Base-by-base conservation (phyloP, 2,797 vertebrate genomes). In the Macropodus opercularis region DNA sequence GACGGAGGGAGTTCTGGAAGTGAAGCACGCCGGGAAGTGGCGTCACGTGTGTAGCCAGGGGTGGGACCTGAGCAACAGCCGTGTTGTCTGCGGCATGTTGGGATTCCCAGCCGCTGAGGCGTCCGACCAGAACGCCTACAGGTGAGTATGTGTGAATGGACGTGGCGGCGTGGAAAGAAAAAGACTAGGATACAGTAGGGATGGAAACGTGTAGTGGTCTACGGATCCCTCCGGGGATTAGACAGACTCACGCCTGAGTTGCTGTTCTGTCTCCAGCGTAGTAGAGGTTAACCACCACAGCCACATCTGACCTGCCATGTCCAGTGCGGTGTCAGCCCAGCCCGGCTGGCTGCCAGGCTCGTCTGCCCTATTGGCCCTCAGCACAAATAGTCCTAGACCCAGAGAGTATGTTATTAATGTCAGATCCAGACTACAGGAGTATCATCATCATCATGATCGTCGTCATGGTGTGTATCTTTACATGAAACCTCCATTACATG, bases 41-140 rank as follows among this genome's bases (percentile, higher is more conserved):
- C 93, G 95, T 79, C 97, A 96, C 15, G 94, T 97, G 82, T 99
- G 98, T 1, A 90, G 89, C 36, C 87, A 85, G 0, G 85, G 81
- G 61, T 98, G 95, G 97, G 94, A 91, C 67, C 79, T 92, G 63
- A 95, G 93, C 85, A 94, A 92, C 92, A 96, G 94, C 77, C 91
- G 89, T 0, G 97, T 99, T 24, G 91, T 92, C 49, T 99, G 98
- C 0, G 97, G 97, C 64, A 96, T 96, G 95, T 86, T 99, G 85
- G 97, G 98, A 83, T 99, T 94, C 81, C 96, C 98, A 11, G 74
- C 50, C 0, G 93, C 94, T 24, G 90, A 91, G 6, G 86, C 85
- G 0, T 68, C 93, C 54, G 81, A 96, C 80, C 85, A 77, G 46
- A 88, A 77, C 27, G 90, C 95, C 85, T 98, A 99, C 91, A 93